Base-by-base conservation (phyloP, 2,888 invertebrate genomes). In the Mystacides longicornis region DNA sequence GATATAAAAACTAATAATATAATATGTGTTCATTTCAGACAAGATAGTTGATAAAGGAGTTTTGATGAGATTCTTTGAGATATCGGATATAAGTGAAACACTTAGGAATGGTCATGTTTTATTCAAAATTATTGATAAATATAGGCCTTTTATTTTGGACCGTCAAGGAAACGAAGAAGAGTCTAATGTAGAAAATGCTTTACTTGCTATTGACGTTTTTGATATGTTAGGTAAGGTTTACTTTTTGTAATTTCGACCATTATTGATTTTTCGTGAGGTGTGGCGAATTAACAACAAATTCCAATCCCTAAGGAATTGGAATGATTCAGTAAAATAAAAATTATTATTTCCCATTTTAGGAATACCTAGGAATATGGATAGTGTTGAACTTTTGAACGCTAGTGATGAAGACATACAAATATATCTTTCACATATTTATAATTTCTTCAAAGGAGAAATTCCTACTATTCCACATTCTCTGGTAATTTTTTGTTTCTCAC, bases 361-460 rank as follows among this genome's bases (percentile, higher is more conserved):
- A n/a, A 37, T 37, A 37, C 37, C 37, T 7, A 37, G 37, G 14
- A 37, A 37, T 14, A 14, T 37, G 3, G 37, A 37, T 14, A 37
- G 37, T 14, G 16, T 37, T 3, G 16, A 14, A 14, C 14, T 37
- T n/a, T 37, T 16, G 14, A 16, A 45, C 20, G 20, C 21, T 45
- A 45, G 20, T 20, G 45, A 45, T 20, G 16, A 45, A 19, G 45
- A 45, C 45, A 19, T 45, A 11, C 20, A 45, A 45, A 84, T 88
- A 52, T 96, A 95, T 69, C 76, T 96, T 59, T 85, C 89, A 49
- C 89, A 93, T 70, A 86, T 96, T 60, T 94, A 94, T 72, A 86
- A 89, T 69, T 85, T 86, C 53, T 95, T 96, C 77, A 86, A 92
- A 64, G 91, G 93, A 47, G 93, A 95, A 72, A 90, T 93, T 65